phyloP scores from a whole-genome alignment of 2,797 vertebrate genomes.

The Takifugu ocellatus region DNA sequence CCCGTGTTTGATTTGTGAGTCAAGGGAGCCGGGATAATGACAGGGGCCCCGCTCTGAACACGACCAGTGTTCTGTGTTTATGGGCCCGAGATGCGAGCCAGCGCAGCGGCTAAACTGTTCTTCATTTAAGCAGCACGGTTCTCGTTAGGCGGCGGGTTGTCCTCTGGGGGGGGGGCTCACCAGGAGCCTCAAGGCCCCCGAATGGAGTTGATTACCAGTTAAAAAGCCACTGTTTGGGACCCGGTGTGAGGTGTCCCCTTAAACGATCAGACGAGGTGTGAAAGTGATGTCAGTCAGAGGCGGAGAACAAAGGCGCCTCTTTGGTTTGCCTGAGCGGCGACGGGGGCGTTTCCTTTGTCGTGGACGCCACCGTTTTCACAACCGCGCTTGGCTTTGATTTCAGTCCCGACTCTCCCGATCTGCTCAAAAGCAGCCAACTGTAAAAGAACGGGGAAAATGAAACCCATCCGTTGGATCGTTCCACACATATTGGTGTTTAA shows the following conservation, averaged over 20 bases:
- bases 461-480: too few species aligned
- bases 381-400: constrained; percentile 61
- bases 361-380: constrained; percentile 44
- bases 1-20: constrained; percentile 73
- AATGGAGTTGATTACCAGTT: constrained; percentile 68
- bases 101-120: constrained; percentile 78
- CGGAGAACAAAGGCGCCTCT: constrained; percentile 28
- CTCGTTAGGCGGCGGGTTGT: constrained; percentile 70
- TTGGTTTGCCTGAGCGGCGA: constrained; percentile 52
- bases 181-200: constrained; percentile 68
- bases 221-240: constrained; percentile 51
- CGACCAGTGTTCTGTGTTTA: constrained; percentile 78
- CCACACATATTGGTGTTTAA: too few species aligned
- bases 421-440: too few species aligned
- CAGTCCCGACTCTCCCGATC: constrained; percentile 12
- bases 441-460: too few species aligned
- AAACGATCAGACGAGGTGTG: constrained; percentile 20
- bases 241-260: constrained; percentile 33
- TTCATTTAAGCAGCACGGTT: constrained; percentile 85
- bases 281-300: constrained; percentile 29
- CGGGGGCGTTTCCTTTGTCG: constrained; percentile 39
- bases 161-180: constrained; percentile 43
- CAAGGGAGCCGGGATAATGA: constrained; percentile 78
- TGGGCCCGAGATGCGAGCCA: constrained; percentile 76
- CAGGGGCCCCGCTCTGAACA: constrained; percentile 56